Evolutionary conservation across 1,140 invertebrate species (phyloP).

Genomic region (Wiebesia pumilae): DNA sequence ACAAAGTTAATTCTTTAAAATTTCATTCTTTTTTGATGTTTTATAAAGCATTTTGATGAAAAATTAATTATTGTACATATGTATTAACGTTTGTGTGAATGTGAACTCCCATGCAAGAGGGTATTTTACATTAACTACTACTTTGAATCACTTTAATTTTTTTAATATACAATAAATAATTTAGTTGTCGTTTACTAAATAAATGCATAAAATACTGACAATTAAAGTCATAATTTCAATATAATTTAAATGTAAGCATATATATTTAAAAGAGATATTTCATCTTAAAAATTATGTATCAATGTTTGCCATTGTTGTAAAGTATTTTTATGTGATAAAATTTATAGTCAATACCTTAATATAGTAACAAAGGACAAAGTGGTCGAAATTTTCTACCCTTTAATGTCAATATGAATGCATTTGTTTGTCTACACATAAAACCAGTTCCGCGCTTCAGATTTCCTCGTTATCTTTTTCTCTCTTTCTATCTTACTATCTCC

Average conservation of each 20-base stretch:
- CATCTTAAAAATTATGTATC: no score
- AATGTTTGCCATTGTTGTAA: not conserved
- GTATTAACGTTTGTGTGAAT: not conserved
- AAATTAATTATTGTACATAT: not conserved
- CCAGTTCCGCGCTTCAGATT: not conserved
- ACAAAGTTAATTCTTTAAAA: not conserved
- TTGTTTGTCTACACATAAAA: not conserved
- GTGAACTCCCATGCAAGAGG: not conserved
- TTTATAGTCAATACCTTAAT: not conserved
- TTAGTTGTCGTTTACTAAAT: not conserved
- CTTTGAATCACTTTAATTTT: not conserved
- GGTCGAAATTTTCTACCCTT: not conserved
- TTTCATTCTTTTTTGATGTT: not conserved
- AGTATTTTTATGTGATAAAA: not conserved
- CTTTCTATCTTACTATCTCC: no score
- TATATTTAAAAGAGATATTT: not conserved
- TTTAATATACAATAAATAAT: not conserved
- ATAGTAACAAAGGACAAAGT: not conserved
- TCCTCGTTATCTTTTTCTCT: not conserved
- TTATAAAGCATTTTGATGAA: constrained; percentile 8
- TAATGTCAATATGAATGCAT: not conserved
- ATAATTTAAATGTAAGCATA: not conserved
- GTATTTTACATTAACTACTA: not conserved
- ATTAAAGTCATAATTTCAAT: not conserved
- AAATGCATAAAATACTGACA: not conserved